Conservation (phyloP, 2,113 vertebrate species). For the Ceratotherium simum region DNA sequence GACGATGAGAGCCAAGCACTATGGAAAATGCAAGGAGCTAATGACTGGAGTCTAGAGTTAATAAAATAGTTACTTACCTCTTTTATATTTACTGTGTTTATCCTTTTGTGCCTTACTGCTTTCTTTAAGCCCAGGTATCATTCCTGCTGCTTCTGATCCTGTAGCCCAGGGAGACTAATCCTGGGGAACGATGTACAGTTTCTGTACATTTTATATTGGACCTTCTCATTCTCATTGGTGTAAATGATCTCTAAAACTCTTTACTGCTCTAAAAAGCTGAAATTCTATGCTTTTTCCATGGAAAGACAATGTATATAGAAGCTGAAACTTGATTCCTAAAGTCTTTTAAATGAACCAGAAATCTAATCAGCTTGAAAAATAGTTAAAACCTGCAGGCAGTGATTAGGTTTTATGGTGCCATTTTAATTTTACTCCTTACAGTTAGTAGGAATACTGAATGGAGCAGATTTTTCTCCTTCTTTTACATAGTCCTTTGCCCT, state of each 20-base stretch:
- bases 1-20: neutral
- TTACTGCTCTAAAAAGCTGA: neutral
- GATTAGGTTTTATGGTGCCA: slow-evolving; percentile 57
- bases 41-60: neutral
- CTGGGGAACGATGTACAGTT: neutral
- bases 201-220: neutral
- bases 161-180: neutral
- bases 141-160: neutral
- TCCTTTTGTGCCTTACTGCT: neutral
- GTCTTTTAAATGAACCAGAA: slow-evolving; percentile 48
- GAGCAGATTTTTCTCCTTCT: slow-evolving; percentile 44
- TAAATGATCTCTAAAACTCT: neutral
- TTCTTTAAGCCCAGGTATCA: neutral
- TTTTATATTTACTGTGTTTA: neutral
- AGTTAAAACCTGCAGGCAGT: slow-evolving; percentile 59
- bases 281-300: neutral
- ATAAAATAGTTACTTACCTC: neutral
- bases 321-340: slow-evolving; percentile 38
- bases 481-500: slow-evolving; percentile 49
- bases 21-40: neutral
- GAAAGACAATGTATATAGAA: neutral
- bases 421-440: slow-evolving; percentile 64
- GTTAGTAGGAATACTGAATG: slow-evolving; percentile 41
- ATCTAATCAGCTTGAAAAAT: slow-evolving; percentile 67
- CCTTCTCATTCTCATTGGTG: neutral